Evolutionary conservation across 2,888 invertebrate species (phyloP), one percentile per base, ranked within the genome.

Genomic region (Caenorhabditis sinica): DNA sequence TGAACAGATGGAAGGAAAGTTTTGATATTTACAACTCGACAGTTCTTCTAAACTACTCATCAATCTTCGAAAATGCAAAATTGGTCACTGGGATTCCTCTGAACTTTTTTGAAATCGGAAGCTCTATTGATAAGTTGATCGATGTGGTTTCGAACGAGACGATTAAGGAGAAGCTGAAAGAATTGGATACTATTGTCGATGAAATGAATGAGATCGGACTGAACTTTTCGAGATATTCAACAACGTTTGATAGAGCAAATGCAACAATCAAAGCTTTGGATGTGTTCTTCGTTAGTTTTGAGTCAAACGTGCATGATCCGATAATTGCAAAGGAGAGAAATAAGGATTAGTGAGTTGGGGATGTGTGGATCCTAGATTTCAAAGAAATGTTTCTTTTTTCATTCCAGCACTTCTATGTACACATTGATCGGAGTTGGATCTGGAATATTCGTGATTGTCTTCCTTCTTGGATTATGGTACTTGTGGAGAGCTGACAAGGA

Each of bases 401-500:
- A 40, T 61, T 63, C 25, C 25, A 63, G 63, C 40, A 23, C 40
- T 43, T 23, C 43, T 0, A 63, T 43, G 43, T 43, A 43, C 23
- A 63, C 23, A 2, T 17, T 63, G 6, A 43, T 63, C 23, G 63
- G 63, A 25, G 63, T 63, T 0, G 63, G 63, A 25, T 23, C 25
- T 0, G 36, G 43, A 1, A 15, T 63, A 2, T 63, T 63, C 25
- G 2, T 63, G 2, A 63, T 63, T 8, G 43, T 63, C 6, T 63
- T 63, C 8, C 3, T 63, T 6, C 25, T 63, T 23, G 63, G 63
- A 63, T 25, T 63, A 13, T 15, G 11, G 1, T 63, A 63, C 28
- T 43, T 63, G 23, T 63, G 40, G 20, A 23, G 63, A 63, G 43
- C 43, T 9, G 63, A 63, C 40, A 40, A 40, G 43, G 63, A 63